Base-by-base conservation (phyloP, 2,888 invertebrate genomes). In the Poecilus cupreus region DNA sequence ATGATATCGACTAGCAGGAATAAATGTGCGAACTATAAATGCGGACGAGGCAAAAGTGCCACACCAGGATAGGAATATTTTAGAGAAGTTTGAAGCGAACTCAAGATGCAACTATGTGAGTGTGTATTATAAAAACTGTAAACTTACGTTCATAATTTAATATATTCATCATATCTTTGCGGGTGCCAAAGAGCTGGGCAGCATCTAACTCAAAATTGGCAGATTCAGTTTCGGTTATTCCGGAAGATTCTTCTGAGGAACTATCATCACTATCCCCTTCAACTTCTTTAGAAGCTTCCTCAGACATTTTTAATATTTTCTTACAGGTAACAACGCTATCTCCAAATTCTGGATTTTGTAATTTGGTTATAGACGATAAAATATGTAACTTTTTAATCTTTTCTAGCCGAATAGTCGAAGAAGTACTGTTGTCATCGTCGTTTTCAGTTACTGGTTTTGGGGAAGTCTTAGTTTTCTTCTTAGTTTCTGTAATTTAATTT, bases 71-170 rank as follows among this genome's bases (percentile, higher is more conserved):
- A n/a, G n/a, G n/a, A n/a, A n/a, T n/a, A n/a, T n/a, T n/a, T n/a
- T n/a, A n/a, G n/a, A n/a, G n/a, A n/a, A n/a, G n/a, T n/a, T n/a
- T n/a, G n/a, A n/a, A n/a, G n/a, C n/a, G n/a, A n/a, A n/a, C n/a
- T n/a, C n/a, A n/a, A n/a, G n/a, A n/a, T n/a, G n/a, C n/a, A n/a
- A n/a, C n/a, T n/a, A n/a, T n/a, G n/a, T n/a, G n/a, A n/a, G n/a
- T n/a, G n/a, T n/a, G n/a, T n/a, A n/a, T n/a, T n/a, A n/a, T n/a
- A n/a, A n/a, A 32, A 32, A 2, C 5, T 32, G 32, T 32, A 32
- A 32, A 85, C 86, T 85, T 84, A 88, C 88, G 83, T 84, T 88
- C 88, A 51, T 18, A 46, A 57, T 82, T 68, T 32, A 84, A 54
- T 11, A 83, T 26, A n/a, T 85, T 54, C 8, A 88, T 64, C 75